Evolutionary conservation across 2,113 vertebrate species (phyloP), one percentile per base, ranked within the genome.

Genomic region (Neogale vison): DNA sequence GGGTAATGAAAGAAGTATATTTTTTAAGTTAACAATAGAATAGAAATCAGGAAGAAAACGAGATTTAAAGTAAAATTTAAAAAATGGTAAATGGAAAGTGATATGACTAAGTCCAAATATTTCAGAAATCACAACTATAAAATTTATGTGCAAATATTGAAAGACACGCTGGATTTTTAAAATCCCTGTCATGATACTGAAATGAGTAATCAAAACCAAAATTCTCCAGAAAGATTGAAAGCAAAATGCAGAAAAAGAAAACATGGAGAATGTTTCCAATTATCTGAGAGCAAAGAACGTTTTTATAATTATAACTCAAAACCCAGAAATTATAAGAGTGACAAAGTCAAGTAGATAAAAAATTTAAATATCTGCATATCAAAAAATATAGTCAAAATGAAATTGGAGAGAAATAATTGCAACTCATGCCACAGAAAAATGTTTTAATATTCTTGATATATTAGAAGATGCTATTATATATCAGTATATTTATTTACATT

Each of bases 331-430:
- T 65, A 81, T 36, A 84, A 77, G 7, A n/a, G 6, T 63, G 14
- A 34, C 11, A 85, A 31, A 42, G 1, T 42, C 29, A 74, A 45
- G 2, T 26, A 17, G 2, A 50, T 79, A 59, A 72, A 89, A 76
- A 82, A 69, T 31, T 23, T 85, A 47, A 80, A 34, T 39, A 90
- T 47, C 8, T 89, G 2, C 4, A 55, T n/a, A 92, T 94, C 15
- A 47, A 72, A 84, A 13, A 65, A 21, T 8, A 74, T 36, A 50
- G 3, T 76, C 3, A 50, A 52, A 87, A 18, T 45, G 6, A 76
- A 89, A 77, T 79, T 61, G 63, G 14, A 96, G 55, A 84, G 88
- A 97, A 93, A 39, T 76, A 90, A 47, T 26, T 65, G n/a, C 2
- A 69, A 69, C 7, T 34, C 36, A 34, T 15, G 45, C 50, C 59